Evolutionary conservation across 2,113 vertebrate genomes (phyloP), one percentile per base, ranked within the genome.

Genomic region (Salvelinus sp.): DNA sequence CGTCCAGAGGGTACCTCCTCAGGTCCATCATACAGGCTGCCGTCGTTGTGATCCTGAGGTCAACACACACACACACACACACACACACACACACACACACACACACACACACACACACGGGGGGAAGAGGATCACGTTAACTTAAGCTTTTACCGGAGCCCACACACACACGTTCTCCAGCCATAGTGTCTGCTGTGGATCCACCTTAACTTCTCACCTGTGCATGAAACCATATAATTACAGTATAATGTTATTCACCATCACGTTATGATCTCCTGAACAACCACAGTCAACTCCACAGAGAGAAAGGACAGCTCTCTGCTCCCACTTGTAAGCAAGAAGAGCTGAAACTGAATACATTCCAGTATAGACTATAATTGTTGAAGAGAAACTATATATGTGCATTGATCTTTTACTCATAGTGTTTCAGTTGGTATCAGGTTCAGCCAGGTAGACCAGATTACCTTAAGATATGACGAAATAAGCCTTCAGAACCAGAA

Each of bases 11-110:
- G 75, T 98, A 98, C 79, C 96, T 90, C 81, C 96, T 89, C 47
- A 98, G 93, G 86, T 98, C 96, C 96, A 98, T 98, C 96, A 98
- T 98, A 54, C 96, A 98, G 63, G 96, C 96, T 70, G 96, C 96
- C 38, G 96, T 98, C n/a, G 96, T 98, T 23, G 96, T 98, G 89
- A 98, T 98, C 91, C 96, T 98, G 83, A 75, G 70, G 25, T 12
- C 27, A 58, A 33, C 33, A 33, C 30, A 33, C 30, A 30, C 14
- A 10, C 7, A 38, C 6, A 25, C 13, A 12, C 7, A 48, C 30
- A 57, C 58, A 62, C 4, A 62, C 58, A 62, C 6, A n/a, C n/a
- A n/a, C n/a, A 33, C 33, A 33, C 30, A 33, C 30, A 30, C 14
- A 10, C 7, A 38, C 6, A 25, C 13, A 12, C 7, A 48, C 30